Base-by-base conservation (phyloP, 2,113 vertebrate species). In the Redunca redunca region DNA sequence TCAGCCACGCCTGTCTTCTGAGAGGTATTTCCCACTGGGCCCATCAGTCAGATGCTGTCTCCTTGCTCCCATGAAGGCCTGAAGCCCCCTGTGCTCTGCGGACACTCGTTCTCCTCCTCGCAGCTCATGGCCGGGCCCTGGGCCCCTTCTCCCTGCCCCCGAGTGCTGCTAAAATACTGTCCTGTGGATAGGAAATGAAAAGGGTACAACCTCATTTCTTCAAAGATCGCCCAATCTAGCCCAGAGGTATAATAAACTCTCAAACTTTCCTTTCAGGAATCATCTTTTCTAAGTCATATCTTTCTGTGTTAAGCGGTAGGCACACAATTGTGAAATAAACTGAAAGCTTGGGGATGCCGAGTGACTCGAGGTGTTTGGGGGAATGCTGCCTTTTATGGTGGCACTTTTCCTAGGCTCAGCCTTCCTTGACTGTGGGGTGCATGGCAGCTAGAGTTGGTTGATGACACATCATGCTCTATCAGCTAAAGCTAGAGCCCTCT, bases 141-240 rank as follows among this genome's bases (percentile, higher is more conserved):
- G 46, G 98, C 98, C 98, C 98, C 98, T 97, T 98, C 98, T 98
- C 98, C 98, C 98, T 98, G 99, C 99, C 99, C 99, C 99, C 80
- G 90, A 98, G 98, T 78, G 60, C 98, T 64, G 26, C 98, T 99
- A 99, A 99, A 99, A 99, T 99, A 99, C 98, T 98, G 99, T 99
- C 99, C 99, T 98, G 99, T 98, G 99, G 99, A 99, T 99, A 99
- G 98, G 98, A 99, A 99, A 99, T 99, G 99, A 99, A 99, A 99
- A 99, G 99, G 99, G 99, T 99, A 99, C 99, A 99, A 99, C 99
- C 99, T 99, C 99, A 99, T 99, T 99, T 99, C 99, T 99, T 99
- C 99, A 98, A 99, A 99, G 99, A 99, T 99, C 99, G 98, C 98
- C 99, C 97, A 97, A 90, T 98, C 99, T 99, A 99, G 99, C 99